Evolutionary conservation across 2,113 vertebrate genomes (phyloP), one percentile per base, ranked within the genome.

Genomic region (Gavia stellata): DNA sequence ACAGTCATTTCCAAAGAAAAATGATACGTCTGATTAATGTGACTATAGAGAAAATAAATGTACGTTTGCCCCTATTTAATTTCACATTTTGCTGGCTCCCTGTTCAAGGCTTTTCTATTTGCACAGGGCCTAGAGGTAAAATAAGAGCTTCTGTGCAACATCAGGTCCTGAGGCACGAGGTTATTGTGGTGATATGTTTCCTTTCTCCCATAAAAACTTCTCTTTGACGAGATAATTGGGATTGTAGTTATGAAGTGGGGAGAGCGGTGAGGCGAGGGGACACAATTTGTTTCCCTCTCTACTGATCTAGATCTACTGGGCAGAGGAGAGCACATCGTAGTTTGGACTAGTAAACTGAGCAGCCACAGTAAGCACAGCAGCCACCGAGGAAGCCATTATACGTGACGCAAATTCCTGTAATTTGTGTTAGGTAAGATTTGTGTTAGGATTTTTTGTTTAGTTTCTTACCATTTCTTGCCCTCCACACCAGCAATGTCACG

Each of bases 1-100:
- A 90, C 36, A 86, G 67, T n/a, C 19, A 68, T 80, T 95, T 91
- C 58, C 53, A 66, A 77, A 80, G 66, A 92, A 93, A 95, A 96
- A 87, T 31, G 0, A 36, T 65, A 70, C 2, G 1, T 44, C 61
- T 59, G 53, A 82, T 79, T 92, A 90, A 87, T 70, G 70, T 72
- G 81, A 96, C 49, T 65, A n/a, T 52, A 85, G 36, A 62, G 40
- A 81, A 89, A 92, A 88, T 44, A 77, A 77, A 75, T 28, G 58
- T 71, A 66, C 77, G 71, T 61, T 89, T 93, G 59, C 59, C 52
- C 49, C 61, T 74, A 49, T 56, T 83, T 81, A 92, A 88, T 95
- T 81, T 84, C 53, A 62, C n/a, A 58, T 92, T 95, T 93, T 92
- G 56, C 62, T 62, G 49, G 34, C 72, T 86, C 56, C 65, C 31